These are phyloP conservation scores for Buceros bicornis DNA, from an alignment of 2,797 vertebrate species.

Conservation along the genomic window DNA sequence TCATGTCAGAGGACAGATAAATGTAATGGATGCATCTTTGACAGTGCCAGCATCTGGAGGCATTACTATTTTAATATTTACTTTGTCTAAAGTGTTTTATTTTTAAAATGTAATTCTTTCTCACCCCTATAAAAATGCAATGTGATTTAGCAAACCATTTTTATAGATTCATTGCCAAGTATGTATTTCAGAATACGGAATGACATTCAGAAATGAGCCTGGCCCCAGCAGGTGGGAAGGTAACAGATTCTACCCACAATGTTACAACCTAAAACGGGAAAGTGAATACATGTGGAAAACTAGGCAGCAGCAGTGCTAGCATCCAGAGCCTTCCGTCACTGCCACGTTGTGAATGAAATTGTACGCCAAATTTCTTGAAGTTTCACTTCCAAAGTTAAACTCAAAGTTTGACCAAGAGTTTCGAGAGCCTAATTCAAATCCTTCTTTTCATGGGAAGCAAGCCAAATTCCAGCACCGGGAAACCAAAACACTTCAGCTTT, in stretches of 20 bases:
- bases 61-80: constrained; percentile 56
- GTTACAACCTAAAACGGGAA: constrained; percentile 9
- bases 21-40: background rate
- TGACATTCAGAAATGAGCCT: constrained; percentile 10
- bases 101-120: background rate
- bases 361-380: background rate
- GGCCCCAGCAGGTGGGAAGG: constrained; percentile 39
- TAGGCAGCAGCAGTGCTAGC: background rate
- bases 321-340: background rate
- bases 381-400: background rate
- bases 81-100: constrained; percentile 4
- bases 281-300: background rate
- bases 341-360: background rate
- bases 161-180: constrained; percentile 22
- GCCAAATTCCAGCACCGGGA: background rate
- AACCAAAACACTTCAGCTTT: background rate
- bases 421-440: background rate
- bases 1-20: background rate
- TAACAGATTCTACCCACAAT: constrained; percentile 31
- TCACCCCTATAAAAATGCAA: background rate
- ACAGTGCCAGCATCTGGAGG: constrained; percentile 22
- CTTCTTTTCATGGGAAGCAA: background rate
- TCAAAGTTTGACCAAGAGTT: background rate
- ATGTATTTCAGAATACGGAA: constrained; percentile 38
- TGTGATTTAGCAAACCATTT: constrained; percentile 24